Percentiles rank a stretch among this genome's conserved stretches.
phyloP scores from a whole-genome alignment of 2,113 vertebrate genomes.

The Phycodurus eques region DNA sequence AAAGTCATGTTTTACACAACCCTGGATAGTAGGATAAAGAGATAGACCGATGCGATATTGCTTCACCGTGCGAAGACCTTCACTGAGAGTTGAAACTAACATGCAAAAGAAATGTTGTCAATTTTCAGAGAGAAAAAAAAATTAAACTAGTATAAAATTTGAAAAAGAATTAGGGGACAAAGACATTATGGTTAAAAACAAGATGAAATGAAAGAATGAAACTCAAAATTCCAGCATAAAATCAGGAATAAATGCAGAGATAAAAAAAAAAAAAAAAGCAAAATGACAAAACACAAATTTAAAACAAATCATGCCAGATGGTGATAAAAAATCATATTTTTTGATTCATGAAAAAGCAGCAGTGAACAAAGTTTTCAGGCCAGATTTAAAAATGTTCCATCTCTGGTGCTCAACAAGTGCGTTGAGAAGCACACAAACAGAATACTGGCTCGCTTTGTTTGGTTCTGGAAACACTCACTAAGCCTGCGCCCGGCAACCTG shows the following conservation, averaged over 20 bases:
- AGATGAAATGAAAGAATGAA: no score
- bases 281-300: no score
- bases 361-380: not conserved
- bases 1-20: conserved; percentile 6
- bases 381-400: no score
- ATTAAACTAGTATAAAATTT: no score
- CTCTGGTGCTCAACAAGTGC: not conserved
- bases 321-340: not conserved
- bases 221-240: no score
- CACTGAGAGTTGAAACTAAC: not conserved
- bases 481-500: not conserved
- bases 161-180: no score
- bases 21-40: not conserved
- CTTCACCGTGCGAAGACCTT: not conserved
- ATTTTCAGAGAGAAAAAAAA: not conserved
- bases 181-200: no score
- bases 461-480: not conserved
- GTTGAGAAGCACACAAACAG: not conserved
- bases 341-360: not conserved
- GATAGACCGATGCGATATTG: not conserved
- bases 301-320: not conserved
- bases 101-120: fast-evolving
- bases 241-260: no score
- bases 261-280: no score
- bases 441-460: not conserved